Conservation (phyloP, 2,113 vertebrate genomes). For the Channa maculata region DNA sequence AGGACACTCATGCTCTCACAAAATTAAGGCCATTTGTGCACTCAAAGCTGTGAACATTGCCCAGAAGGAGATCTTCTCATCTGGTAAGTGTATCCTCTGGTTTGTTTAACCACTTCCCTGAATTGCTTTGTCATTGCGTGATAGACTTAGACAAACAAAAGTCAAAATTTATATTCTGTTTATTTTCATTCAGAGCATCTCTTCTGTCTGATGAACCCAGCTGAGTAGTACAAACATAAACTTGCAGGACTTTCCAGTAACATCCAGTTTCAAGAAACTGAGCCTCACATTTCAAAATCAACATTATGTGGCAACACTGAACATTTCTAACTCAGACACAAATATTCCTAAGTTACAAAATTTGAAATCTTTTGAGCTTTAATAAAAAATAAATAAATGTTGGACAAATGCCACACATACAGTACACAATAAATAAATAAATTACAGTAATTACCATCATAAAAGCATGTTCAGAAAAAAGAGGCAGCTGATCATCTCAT, state of each 20-base stretch:
- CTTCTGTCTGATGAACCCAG: constrained; percentile 16
- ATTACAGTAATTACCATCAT: constrained; percentile 26
- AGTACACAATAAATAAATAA: constrained; percentile 61
- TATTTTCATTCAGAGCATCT: constrained; percentile 45
- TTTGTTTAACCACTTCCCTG: neutral
- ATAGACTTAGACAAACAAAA: neutral
- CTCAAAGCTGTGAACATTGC: no score
- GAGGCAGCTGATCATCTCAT: neutral
- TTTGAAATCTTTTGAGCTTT: neutral
- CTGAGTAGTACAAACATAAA: constrained; percentile 17
- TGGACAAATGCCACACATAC: constrained; percentile 8
- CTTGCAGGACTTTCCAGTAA: constrained; percentile 15
- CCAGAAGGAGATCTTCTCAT: neutral
- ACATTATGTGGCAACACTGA: constrained; percentile 3
- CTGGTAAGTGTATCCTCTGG: neutral
- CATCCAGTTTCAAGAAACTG: neutral
- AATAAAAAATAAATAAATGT: constrained; percentile 11
- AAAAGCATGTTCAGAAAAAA: no score
- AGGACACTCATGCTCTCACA: constrained; percentile 25
- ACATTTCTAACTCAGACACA: neutral
- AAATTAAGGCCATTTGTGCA: neutral
- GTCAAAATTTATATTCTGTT: constrained; percentile 11
- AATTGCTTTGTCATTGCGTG: neutral
- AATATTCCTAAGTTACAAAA: neutral
- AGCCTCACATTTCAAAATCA: neutral